Percentiles rank a stretch among this genome's conserved stretches.
phyloP scores from a whole-genome alignment of 1,140 invertebrate species.

The Sinonovacula constricta region DNA sequence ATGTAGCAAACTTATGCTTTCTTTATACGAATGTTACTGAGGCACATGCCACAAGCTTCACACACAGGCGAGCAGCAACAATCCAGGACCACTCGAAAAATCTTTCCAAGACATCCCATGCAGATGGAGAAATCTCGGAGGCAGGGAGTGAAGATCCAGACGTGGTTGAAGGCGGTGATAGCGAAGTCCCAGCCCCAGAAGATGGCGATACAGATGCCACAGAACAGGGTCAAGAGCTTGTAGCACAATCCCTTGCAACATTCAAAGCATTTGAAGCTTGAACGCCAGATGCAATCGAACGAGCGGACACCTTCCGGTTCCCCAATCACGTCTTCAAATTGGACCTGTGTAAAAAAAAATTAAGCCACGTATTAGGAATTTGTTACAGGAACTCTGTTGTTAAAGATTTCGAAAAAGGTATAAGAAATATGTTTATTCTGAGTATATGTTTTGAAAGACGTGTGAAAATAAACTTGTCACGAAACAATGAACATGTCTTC shows the following conservation, averaged over 20 bases:
- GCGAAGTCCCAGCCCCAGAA: conserved; percentile 86
- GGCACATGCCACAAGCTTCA: conserved; percentile 83
- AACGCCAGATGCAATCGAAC: conserved; percentile 86
- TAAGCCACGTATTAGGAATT: no score
- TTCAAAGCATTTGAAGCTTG: conserved; percentile 84
- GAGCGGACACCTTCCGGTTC: conserved; percentile 86
- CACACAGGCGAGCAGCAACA: conserved; percentile 83
- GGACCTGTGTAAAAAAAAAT: no score
- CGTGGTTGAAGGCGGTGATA: conserved; percentile 83
- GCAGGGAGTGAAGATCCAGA: conserved; percentile 76
- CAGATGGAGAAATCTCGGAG: conserved; percentile 79
- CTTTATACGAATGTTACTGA: conserved; percentile 81
- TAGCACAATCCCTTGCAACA: conserved; percentile 85
- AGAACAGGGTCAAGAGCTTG: conserved; percentile 84
- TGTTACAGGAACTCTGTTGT: no score
- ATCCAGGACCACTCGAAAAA: conserved; percentile 81
- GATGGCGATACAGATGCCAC: conserved; percentile 84
- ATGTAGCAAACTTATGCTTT: not conserved
- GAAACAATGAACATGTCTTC: not conserved
- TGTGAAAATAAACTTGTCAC: not conserved
- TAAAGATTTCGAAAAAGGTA: no score
- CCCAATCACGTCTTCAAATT: conserved; percentile 87
- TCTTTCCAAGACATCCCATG: conserved; percentile 82
- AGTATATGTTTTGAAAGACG: not conserved
- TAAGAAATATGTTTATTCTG: not conserved